Conservation (phyloP, 1,140 invertebrate species). For the Drosophila repleta region DNA sequence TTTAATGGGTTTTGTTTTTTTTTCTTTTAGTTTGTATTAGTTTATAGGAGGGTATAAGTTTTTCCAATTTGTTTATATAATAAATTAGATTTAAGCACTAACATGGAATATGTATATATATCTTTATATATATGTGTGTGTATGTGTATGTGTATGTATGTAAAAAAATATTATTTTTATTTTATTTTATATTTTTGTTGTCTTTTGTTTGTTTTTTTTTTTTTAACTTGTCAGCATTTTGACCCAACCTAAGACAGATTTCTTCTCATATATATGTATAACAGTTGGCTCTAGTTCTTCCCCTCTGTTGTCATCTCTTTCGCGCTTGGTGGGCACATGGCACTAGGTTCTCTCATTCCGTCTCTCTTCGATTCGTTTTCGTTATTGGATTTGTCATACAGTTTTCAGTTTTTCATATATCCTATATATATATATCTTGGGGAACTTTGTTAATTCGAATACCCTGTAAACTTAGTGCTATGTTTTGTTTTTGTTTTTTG, state of each 20-base stretch:
- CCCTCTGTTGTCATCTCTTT: constrained; percentile 21
- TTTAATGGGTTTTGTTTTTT: no score
- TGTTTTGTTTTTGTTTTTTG: constrained; percentile 14
- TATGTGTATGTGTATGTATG: constrained; percentile 23
- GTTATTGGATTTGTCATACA: constrained; percentile 4
- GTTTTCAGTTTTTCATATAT: constrained; percentile 10
- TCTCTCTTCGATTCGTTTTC: constrained; percentile 14
- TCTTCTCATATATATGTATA: no score
- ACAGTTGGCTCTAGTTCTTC: no score
- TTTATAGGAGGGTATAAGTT: constrained; percentile 47
- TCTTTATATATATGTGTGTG: constrained; percentile 14
- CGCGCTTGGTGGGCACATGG: constrained; percentile 56
- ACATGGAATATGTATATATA: constrained; percentile 60
- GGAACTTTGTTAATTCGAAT: constrained; percentile 17
- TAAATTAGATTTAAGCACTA: constrained; percentile 81
- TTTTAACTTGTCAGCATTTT: constrained; percentile 18
- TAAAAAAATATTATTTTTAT: constrained; percentile 54
- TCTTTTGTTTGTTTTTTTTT: constrained; percentile 43
- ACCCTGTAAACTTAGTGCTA: constrained; percentile 66
- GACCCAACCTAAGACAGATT: constrained; percentile 7
- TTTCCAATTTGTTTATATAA: constrained; percentile 49
- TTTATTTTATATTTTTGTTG: constrained; percentile 47
- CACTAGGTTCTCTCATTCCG: constrained; percentile 54
- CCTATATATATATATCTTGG: constrained; percentile 7
- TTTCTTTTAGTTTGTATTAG: constrained; percentile 35